Percentiles rank a stretch among this genome's conserved stretches.
These are phyloP conservation scores for Sarcophilus harrisii DNA, from an alignment of 2,797 vertebrate species.

Conservation along the genomic window DNA sequence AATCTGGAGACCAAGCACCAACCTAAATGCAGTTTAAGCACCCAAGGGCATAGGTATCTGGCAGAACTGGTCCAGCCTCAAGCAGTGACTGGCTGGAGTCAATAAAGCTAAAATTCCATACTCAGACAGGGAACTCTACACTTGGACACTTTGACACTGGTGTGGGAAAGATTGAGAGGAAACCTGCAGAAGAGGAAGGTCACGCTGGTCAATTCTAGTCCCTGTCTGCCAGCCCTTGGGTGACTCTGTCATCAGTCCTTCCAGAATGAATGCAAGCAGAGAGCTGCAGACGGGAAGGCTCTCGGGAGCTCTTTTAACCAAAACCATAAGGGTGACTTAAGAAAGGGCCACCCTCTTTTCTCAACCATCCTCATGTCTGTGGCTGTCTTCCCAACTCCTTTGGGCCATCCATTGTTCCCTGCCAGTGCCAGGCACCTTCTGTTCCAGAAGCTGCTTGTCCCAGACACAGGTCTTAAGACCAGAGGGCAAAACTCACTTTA, in stretches of 20 bases:
- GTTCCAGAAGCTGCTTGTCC: neutral
- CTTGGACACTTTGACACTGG: neutral
- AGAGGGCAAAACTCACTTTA: neutral
- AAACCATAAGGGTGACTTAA: neutral
- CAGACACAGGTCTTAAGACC: neutral
- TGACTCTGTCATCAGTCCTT: neutral
- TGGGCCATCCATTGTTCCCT: neutral
- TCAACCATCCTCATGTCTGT: neutral
- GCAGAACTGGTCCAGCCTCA: neutral
- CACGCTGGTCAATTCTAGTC: neutral
- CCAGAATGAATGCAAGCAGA: neutral
- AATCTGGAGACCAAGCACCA: neutral
- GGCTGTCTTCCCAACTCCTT: neutral
- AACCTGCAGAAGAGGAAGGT: neutral
- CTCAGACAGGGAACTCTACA: neutral
- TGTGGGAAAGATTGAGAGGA: neutral
- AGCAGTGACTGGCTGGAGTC: neutral
- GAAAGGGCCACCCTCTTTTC: neutral
- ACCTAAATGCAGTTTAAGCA: neutral
- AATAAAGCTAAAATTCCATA: neutral
- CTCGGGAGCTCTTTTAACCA: neutral
- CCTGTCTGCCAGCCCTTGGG: neutral
- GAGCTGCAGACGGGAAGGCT: neutral
- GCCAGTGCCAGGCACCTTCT: neutral
- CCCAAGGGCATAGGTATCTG: neutral